phyloP scores from a whole-genome alignment of 53 echinoderm and acorn worm genomes.

The Actinopyga echinites region DNA sequence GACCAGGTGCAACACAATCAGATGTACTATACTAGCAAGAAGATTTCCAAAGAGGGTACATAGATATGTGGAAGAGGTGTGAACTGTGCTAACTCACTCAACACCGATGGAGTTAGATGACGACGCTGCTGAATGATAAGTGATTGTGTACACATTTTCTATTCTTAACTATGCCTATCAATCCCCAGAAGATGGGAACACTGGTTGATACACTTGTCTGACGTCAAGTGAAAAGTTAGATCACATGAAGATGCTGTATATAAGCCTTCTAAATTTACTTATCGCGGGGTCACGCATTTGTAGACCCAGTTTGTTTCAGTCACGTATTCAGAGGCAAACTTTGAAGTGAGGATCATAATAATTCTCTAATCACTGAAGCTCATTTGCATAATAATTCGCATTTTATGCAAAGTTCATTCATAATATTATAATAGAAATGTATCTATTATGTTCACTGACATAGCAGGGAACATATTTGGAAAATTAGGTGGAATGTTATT shows the following conservation, averaged over 20 bases:
- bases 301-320: too few species aligned
- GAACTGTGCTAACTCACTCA: too few species aligned
- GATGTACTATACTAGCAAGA: conserved; percentile 48
- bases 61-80: conserved; percentile 43
- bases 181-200: too few species aligned
- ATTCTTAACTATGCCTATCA: neutral
- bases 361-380: too few species aligned
- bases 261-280: too few species aligned
- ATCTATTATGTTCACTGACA: neutral
- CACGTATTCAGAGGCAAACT: too few species aligned
- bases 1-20: conserved; percentile 35
- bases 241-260: too few species aligned
- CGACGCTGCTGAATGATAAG: neutral
- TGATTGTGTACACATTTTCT: neutral
- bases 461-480: neutral
- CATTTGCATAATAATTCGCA: neutral
- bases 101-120: neutral
- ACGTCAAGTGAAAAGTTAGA: too few species aligned
- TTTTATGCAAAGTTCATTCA: neutral
- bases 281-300: too few species aligned
- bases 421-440: neutral
- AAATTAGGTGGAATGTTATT: neutral
- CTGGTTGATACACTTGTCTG: too few species aligned
- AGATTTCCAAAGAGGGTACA: conserved; percentile 44
- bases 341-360: too few species aligned